These are phyloP conservation scores for Agapetus fuscipes DNA, from an alignment of 2,888 invertebrate genomes.

Conservation along the genomic window DNA sequence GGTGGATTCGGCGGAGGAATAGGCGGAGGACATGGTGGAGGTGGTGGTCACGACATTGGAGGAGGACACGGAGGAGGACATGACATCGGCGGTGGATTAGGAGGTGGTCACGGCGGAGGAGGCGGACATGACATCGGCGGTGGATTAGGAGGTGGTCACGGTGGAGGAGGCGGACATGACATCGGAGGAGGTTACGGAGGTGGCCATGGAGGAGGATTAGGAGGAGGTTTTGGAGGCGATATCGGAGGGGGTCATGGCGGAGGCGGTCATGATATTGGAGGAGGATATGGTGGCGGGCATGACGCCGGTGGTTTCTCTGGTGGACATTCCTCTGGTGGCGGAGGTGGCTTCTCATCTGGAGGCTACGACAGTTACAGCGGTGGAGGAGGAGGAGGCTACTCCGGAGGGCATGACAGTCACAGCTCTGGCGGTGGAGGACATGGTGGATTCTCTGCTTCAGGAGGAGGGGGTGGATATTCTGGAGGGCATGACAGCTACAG, in stretches of 20 bases:
- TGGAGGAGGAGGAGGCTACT: not conserved
- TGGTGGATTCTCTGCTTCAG: too few relatives aligned
- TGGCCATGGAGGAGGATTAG: slow-evolving; percentile 12
- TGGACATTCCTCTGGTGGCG: slow-evolving; percentile 1
- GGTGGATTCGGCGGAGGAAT: slow-evolving; percentile 22
- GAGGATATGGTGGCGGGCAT: not conserved
- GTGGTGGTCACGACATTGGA: slow-evolving; percentile 20
- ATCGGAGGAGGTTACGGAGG: slow-evolving; percentile 31
- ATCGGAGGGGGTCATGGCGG: slow-evolving; percentile 7
- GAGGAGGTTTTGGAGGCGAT: slow-evolving; percentile 44
- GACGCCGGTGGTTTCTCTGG: not conserved
- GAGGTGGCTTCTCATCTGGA: too few relatives aligned
- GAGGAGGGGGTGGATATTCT: not conserved
- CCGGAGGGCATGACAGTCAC: not conserved
- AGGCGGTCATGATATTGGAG: not conserved
- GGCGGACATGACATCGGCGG: slow-evolving; percentile 13
- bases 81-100: slow-evolving; percentile 14
- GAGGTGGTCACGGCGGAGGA: slow-evolving; percentile 27
- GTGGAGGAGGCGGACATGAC: slow-evolving; percentile 15
- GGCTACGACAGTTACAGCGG: slow-evolving; percentile 5
- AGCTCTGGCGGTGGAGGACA: not conserved
- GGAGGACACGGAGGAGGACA: slow-evolving; percentile 15
- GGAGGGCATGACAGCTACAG: slow-evolving; percentile 1
- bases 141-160: slow-evolving; percentile 32
- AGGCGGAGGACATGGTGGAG: slow-evolving; percentile 23